A percentile compares a stretch with the other conserved stretches of the same genome.
Conservation (phyloP, 1,140 invertebrate genomes). For the Brachionus sp. region DNA sequence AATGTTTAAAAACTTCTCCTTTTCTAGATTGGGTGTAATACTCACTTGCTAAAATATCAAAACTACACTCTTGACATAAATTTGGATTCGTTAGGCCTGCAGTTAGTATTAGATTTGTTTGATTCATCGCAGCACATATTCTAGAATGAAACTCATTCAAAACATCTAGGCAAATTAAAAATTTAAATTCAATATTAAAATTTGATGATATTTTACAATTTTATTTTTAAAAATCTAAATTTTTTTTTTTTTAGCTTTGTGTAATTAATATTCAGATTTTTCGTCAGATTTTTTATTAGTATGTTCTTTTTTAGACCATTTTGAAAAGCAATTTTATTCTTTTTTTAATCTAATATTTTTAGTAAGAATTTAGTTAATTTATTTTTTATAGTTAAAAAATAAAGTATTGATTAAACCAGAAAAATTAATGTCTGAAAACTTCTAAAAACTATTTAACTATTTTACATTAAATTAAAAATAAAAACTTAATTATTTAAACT, state of each 20-base stretch:
- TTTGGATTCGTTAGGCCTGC: neutral
- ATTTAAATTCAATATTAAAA: neutral
- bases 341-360: no score
- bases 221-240: neutral
- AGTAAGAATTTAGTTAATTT: no score
- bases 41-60: neutral
- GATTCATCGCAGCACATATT: slow-evolving; percentile 10
- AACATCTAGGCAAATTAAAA: neutral
- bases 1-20: neutral
- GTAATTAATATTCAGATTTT: neutral
- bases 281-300: no score
- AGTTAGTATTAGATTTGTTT: neutral
- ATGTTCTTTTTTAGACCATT: no score
- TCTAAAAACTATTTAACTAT: no score
- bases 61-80: slow-evolving; percentile 9
- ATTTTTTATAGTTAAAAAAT: no score
- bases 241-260: neutral
- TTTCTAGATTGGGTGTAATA: slow-evolving; percentile 2
- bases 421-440: no score
- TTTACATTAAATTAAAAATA: no score
- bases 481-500: no score
- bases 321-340: no score
- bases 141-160: slow-evolving; percentile 33
- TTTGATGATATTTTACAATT: neutral
- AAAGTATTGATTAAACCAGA: no score